Evolutionary conservation across 2,113 vertebrate genomes (phyloP), one percentile per base, ranked within the genome.

Genomic region (Triplophysa siluroides): DNA sequence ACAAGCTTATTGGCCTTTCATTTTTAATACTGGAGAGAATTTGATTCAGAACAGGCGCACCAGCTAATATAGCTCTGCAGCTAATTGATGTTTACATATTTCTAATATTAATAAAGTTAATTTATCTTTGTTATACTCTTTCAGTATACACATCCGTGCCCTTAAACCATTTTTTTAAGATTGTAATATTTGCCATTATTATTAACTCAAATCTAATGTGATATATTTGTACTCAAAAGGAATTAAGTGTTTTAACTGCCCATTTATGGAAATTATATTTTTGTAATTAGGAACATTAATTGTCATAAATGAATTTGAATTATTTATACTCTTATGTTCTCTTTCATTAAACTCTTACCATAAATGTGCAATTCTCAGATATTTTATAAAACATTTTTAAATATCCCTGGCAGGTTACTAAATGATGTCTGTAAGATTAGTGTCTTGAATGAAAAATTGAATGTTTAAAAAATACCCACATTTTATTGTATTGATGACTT

Each of bases 41-140:
- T 65, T 26, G n/a, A 58, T 38, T 79, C 10, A 81, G 41, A 73
- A n/a, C 2, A 21, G 29, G 71, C 21, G 16, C 63, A 60, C 52
- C 76, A 78, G 83, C 63, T 60, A 41, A 29, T 43, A 78, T 19
- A 41, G 16, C 65, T 78, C 54, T 72, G 33, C 29, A 77, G 45
- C 47, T 75, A 45, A 58, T 71, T 61, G 41, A 70, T 71, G 78
- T 71, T 83, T 77, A 66, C 67, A 62, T 71, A 29, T 80, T 79
- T 79, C 60, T 60, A 18, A 23, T 76, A 54, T 72, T 18, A 41
- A 52, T 76, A 80, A 61, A 65, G 56, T 47, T 13, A 19, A 24
- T 41, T 56, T 72, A 60, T 80, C 56, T 68, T 76, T 79, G 47
- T 54, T 62, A 58, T 58, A 56, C 18, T 19, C 52, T 56, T 56